Evolutionary conservation across 2,797 vertebrate genomes (phyloP), one percentile per base, ranked within the genome.

Genomic region (Tympanoctomys barrerae): DNA sequence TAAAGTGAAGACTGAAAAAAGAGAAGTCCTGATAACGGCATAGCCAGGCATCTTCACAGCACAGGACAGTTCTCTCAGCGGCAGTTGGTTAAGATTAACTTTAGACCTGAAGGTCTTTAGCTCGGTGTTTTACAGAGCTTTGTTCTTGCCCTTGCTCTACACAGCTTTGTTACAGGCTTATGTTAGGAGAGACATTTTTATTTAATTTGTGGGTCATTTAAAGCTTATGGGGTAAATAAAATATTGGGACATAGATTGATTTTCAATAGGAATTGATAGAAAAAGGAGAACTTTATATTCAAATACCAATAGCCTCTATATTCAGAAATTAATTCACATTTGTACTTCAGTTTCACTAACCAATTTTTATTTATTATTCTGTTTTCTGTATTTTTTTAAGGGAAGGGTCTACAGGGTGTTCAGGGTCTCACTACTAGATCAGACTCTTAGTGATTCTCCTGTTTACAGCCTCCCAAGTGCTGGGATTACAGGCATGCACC

Each of bases 201-300:
- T 82, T 73, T 81, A 68, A 70, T 59, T 61, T 81, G 10, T 71
- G n/a, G 12, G n/a, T 80, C 1, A 31, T 83, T 70, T 91, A 57
- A 82, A 93, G 13, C 26, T 71, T 78, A 6, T 10, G 54, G 61
- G 4, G 39, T 89, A 86, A 85, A 19, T 66, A 62, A 89, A 90
- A 94, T 93, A 10, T 49, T 86, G 39, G 39, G 46, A 59, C 10
- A 68, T 19, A 90, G n/a, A 77, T 10, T 64, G 52, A 59, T 79
- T 49, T 61, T 88, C 36, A 79, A 52, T 68, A 89, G 26, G 52
- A 90, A 66, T 66, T 87, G 13, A 57, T n/a, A 79, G 42, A 57
- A 82, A 95, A 94, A 57, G 10, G 10, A 46, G 28, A 6, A 26
- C 28, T 94, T 62, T 52, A 4, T 94, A 49, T 94, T 94, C 21